phyloP scores from a whole-genome alignment of 2,113 vertebrate genomes.

The Empidonax alnorum region DNA sequence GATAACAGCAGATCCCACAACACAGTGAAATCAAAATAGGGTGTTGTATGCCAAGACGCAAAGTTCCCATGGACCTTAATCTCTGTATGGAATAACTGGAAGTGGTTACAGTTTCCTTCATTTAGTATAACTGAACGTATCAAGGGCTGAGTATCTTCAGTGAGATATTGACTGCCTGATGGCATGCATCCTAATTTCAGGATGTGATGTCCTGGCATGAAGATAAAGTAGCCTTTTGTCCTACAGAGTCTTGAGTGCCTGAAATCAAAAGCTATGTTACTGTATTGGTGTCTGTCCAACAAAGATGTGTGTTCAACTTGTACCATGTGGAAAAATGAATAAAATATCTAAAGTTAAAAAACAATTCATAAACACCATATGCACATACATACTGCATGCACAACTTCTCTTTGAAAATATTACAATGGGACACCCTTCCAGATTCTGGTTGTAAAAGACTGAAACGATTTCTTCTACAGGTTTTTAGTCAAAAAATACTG shows the following conservation, averaged over 20 bases:
- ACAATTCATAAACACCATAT: constrained; percentile 79
- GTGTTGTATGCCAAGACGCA: constrained; percentile 15
- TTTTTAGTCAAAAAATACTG: constrained; percentile 52
- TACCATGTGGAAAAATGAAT: constrained; percentile 78
- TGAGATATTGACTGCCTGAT: constrained; percentile 34
- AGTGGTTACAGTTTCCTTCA: constrained; percentile 37
- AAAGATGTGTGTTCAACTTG: constrained; percentile 74
- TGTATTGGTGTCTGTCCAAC: constrained; percentile 72
- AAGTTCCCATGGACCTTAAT: constrained; percentile 57
- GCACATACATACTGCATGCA: constrained; percentile 72
- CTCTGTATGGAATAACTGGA: constrained; percentile 42
- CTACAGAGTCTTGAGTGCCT: constrained; percentile 47
- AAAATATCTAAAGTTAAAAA: constrained; percentile 77
- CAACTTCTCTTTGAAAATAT: constrained; percentile 73
- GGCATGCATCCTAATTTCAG: constrained; percentile 34
- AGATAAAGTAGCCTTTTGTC: constrained; percentile 58
- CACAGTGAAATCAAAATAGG: constrained; percentile 47
- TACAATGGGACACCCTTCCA: constrained; percentile 65
- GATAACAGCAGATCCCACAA: constrained; percentile 39
- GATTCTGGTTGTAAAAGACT: constrained; percentile 60
- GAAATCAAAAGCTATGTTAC: constrained; percentile 65
- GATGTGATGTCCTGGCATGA: constrained; percentile 34
- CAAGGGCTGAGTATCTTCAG: constrained; percentile 18
- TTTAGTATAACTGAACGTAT: neutral
- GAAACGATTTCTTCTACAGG: constrained; percentile 42